These are phyloP conservation scores for Xanthostigma xanthostigma DNA, from an alignment of 2,888 invertebrate species.

Conservation along the genomic window DNA sequence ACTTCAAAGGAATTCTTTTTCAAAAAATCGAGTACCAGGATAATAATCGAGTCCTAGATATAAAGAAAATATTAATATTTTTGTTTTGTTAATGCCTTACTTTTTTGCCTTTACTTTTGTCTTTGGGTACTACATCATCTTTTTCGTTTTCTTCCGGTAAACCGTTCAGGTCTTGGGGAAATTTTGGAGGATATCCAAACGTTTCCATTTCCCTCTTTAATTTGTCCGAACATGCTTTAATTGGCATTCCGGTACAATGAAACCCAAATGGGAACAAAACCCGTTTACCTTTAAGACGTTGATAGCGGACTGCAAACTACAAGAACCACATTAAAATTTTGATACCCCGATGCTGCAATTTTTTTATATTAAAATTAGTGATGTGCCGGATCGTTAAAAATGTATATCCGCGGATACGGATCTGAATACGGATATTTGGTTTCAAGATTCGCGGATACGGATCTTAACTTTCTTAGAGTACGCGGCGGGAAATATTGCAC, in stretches of 20 bases:
- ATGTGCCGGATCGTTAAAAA: too few relatives aligned
- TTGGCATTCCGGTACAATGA: conserved; percentile 99
- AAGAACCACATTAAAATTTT: conserved; percentile 11
- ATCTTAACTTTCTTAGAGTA: too few relatives aligned
- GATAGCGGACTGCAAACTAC: conserved; percentile 81
- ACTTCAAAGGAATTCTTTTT: too few relatives aligned
- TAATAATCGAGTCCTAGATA: too few relatives aligned
- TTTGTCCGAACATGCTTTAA: conserved; percentile 98
- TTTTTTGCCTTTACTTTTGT: conserved; percentile 86
- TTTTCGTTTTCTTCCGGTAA: conserved; percentile 33
- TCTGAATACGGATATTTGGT: too few relatives aligned
- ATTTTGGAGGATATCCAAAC: conserved; percentile 85
- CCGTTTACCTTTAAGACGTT: conserved; percentile 80
- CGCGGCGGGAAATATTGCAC: too few relatives aligned
- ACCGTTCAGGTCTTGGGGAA: conserved; percentile 48
- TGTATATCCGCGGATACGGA: too few relatives aligned
- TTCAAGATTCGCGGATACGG: too few relatives aligned
- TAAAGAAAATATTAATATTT: too few relatives aligned
- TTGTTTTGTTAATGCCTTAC: conserved; percentile 20
- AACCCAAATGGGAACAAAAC: conserved; percentile 95
- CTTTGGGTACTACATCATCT: conserved; percentile 50
- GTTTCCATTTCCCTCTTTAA: conserved; percentile 81
- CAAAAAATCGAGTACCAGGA: too few relatives aligned
- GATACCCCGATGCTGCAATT: neutral
- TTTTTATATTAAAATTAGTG: conserved; percentile 3